A percentile compares a stretch with the other conserved stretches of the same genome.
phyloP scores from a whole-genome alignment of 2,888 invertebrate species.

The Conus canariensis region DNA sequence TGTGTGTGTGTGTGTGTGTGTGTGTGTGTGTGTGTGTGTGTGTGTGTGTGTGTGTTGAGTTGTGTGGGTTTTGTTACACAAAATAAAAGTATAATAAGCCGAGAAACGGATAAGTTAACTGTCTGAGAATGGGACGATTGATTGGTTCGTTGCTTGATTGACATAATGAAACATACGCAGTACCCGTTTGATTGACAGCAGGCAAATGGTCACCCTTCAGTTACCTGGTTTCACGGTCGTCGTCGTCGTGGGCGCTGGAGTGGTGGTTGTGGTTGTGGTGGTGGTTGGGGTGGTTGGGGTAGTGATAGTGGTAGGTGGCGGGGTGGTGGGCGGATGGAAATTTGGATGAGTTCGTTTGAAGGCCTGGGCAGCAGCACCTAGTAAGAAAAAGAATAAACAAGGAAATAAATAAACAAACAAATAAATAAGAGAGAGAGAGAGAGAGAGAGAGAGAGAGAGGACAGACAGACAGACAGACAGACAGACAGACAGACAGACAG shows the following conservation, averaged over 20 bases:
- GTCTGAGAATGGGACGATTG: too few relatives aligned
- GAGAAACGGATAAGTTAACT: too few relatives aligned
- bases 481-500: not conserved
- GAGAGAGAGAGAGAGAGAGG: not conserved
- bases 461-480: too few relatives aligned
- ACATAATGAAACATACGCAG: too few relatives aligned
- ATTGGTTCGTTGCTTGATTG: too few relatives aligned
- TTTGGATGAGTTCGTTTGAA: not conserved
- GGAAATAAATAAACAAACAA: not conserved
- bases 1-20: not conserved
- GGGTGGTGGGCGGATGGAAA: not conserved
- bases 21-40: not conserved
- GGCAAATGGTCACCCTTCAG: too few relatives aligned
- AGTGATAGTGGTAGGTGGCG: not conserved
- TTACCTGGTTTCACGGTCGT: not conserved
- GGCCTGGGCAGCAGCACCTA: not conserved
- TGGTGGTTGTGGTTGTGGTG: not conserved
- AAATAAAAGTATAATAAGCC: too few relatives aligned
- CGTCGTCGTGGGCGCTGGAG: not conserved
- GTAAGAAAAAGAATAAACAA: not conserved
- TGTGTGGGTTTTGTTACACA: too few relatives aligned
- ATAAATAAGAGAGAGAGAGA: not conserved
- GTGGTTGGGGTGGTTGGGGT: not conserved
- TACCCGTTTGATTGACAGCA: too few relatives aligned
- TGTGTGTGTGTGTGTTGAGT: not conserved